Evolutionary conservation across 1,140 invertebrate species (phyloP).

Genomic region (Archivesica marissinica): DNA sequence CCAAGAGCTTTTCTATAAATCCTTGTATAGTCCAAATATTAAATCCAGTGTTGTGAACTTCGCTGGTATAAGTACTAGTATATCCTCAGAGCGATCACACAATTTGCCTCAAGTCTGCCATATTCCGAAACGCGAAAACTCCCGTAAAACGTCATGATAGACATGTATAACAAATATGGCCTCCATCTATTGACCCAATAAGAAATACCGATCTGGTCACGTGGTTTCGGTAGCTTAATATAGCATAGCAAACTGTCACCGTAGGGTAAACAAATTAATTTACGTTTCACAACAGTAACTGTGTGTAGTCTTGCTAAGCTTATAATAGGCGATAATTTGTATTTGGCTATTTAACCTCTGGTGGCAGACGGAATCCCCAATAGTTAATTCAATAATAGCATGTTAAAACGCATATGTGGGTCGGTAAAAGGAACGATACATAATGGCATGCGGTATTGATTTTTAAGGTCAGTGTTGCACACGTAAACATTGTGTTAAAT

Average conservation of each 20-base stretch:
- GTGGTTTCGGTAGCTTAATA: slow-evolving; percentile 18
- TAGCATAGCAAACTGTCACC: slow-evolving; percentile 47
- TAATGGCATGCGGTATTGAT: neutral
- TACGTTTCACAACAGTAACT: slow-evolving; percentile 26
- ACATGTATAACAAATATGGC: slow-evolving; percentile 56
- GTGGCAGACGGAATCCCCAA: neutral
- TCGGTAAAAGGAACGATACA: neutral
- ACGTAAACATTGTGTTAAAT: no score
- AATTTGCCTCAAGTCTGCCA: slow-evolving; percentile 38
- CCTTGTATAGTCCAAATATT: neutral
- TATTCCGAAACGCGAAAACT: slow-evolving; percentile 48
- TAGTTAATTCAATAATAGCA: slow-evolving; percentile 8
- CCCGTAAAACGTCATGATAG: slow-evolving; percentile 19
- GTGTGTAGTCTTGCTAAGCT: slow-evolving; percentile 11
- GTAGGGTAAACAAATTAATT: slow-evolving; percentile 54
- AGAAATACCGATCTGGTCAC: slow-evolving; percentile 58
- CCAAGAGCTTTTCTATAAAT: slow-evolving; percentile 46
- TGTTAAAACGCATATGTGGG: slow-evolving; percentile 2
- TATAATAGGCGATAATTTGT: slow-evolving; percentile 43
- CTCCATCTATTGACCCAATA: slow-evolving; percentile 57
- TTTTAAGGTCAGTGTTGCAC: neutral
- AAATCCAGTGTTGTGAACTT: slow-evolving; percentile 9
- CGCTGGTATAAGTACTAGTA: neutral
- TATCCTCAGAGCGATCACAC: neutral
- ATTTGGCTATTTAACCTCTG: neutral